A percentile compares a stretch with the other conserved stretches of the same genome.
Evolutionary conservation across 2,888 invertebrate genomes (phyloP).

Genomic region (Lasioglossum pauxillum): DNA sequence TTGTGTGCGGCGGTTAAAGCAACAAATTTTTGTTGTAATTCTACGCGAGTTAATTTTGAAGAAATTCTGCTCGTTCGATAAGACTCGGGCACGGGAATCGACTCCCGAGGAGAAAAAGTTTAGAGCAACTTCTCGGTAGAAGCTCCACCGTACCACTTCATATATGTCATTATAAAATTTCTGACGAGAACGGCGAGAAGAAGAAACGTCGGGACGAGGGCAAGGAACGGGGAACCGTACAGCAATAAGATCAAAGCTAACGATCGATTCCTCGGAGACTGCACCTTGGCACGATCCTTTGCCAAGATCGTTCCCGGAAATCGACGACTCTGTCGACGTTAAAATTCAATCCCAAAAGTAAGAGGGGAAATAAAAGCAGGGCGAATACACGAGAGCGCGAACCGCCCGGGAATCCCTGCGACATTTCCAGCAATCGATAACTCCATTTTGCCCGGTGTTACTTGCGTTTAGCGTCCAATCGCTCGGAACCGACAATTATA

Average conservation of each 20-base stretch:
- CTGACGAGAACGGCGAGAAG: conserved; percentile 17
- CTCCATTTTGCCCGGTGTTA: conserved; percentile 12
- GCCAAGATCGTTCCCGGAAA: conserved; percentile 73
- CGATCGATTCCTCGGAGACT: conserved; percentile 70
- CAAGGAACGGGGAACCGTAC: conserved; percentile 23
- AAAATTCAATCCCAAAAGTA: conserved; percentile 70
- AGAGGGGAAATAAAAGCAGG: conserved; percentile 40
- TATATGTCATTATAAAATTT: conserved; percentile 35
- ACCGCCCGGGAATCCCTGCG: conserved; percentile 32
- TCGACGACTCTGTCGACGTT: conserved; percentile 72
- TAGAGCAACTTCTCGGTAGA: neutral
- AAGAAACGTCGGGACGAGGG: conserved; percentile 32
- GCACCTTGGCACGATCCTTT: conserved; percentile 70
- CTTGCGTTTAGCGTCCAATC: neutral
- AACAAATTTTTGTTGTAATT: neutral
- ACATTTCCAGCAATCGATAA: conserved; percentile 39
- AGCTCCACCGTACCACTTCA: neutral
- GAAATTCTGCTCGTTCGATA: neutral
- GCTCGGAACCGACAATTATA: conserved; percentile 10
- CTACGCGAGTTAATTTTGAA: neutral
- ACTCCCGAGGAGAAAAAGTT: neutral
- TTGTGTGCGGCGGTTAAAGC: neutral
- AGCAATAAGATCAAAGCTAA: conserved; percentile 61
- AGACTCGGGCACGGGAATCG: neutral
- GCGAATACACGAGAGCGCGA: conserved; percentile 40